A percentile compares a stretch with the other conserved stretches of the same genome.
Evolutionary conservation across 2,113 vertebrate species (phyloP).

Genomic region (Tonatia bakeri): DNA sequence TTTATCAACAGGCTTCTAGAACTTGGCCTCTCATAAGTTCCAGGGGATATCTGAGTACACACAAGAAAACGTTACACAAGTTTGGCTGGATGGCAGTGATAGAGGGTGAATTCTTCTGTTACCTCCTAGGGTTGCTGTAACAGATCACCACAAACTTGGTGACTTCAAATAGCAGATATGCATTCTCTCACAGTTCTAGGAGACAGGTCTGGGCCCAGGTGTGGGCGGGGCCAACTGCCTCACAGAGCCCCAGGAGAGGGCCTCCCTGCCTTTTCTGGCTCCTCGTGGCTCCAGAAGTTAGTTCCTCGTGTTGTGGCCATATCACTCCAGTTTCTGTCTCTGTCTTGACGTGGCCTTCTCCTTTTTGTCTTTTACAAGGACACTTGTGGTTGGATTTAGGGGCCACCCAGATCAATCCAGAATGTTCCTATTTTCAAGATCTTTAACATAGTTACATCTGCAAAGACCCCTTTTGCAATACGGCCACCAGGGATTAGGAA

Average conservation of each 20-base stretch:
- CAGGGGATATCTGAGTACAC: background rate
- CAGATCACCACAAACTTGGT: background rate
- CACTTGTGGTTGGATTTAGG: background rate
- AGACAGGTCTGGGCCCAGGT: background rate
- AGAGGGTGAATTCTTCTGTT: background rate
- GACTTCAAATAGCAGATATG: background rate
- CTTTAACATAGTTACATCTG: background rate
- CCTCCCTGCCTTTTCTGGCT: background rate
- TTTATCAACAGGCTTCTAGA: background rate
- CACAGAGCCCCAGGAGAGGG: background rate
- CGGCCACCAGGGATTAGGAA: background rate
- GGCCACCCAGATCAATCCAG: background rate
- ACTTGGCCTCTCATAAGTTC: background rate
- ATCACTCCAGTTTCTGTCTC: background rate
- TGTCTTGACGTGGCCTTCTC: background rate
- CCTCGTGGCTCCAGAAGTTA: background rate
- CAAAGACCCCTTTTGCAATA: background rate
- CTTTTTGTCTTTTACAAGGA: background rate
- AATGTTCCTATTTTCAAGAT: background rate
- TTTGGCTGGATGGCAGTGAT: background rate
- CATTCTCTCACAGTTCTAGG: background rate
- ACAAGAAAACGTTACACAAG: background rate
- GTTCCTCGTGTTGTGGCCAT: background rate
- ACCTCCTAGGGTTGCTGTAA: background rate
- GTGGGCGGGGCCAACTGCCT: background rate